A percentile compares a stretch with the other conserved stretches of the same genome.
phyloP scores from a whole-genome alignment of 1,140 invertebrate species.

The Conopomorpha cramerella region DNA sequence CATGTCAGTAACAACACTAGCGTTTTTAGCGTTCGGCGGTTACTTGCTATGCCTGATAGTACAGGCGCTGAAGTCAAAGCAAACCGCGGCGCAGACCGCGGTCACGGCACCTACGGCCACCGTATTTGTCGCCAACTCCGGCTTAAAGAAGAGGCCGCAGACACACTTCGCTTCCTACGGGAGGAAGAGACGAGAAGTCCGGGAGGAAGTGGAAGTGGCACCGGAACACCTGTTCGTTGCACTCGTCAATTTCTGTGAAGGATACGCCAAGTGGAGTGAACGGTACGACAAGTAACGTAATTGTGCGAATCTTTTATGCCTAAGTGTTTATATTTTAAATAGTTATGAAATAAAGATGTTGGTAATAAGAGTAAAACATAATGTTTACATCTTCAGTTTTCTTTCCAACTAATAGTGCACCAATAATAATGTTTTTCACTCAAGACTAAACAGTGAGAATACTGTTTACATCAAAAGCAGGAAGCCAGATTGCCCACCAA shows the following conservation, averaged over 20 bases:
- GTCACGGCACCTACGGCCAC: conserved; percentile 26
- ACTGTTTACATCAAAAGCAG: conserved; percentile 51
- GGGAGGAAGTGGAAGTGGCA: conserved; percentile 18
- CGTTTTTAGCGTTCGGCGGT: conserved; percentile 79
- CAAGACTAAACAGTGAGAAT: conserved; percentile 25
- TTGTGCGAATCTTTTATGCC: too few species aligned
- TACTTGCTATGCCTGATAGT: conserved; percentile 76
- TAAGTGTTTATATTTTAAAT: too few species aligned
- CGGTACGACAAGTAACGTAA: conserved; percentile 2
- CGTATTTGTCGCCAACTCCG: conserved; percentile 36
- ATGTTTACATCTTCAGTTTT: too few species aligned
- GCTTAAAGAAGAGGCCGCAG: conserved; percentile 48
- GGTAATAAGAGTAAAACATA: too few species aligned
- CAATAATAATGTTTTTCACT: too few species aligned
- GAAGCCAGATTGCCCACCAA: conserved; percentile 53
- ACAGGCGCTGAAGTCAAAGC: conserved; percentile 66
- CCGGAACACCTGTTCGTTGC: conserved; percentile 56
- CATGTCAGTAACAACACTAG: conserved; percentile 71
- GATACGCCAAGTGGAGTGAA: conserved; percentile 54
- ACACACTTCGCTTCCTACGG: conserved; percentile 37
- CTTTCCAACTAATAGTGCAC: too few species aligned
- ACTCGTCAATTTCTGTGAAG: conserved; percentile 59
- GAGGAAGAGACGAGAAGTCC: conserved; percentile 28
- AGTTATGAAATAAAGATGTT: too few species aligned
- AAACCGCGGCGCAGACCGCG: conserved; percentile 11